phyloP scores from a whole-genome alignment of 2,888 invertebrate genomes.

The Nebria brevicollis region DNA sequence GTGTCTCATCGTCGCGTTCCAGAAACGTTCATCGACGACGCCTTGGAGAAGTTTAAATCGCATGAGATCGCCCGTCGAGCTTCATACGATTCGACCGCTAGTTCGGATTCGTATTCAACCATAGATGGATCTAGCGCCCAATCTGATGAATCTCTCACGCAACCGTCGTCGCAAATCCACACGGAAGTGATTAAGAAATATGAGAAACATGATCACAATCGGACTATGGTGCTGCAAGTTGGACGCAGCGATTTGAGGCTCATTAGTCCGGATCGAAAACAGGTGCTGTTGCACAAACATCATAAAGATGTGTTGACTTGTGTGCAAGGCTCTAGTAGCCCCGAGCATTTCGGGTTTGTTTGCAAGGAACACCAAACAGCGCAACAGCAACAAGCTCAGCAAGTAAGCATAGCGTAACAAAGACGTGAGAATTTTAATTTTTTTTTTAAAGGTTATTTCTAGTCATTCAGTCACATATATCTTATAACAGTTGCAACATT shows the following conservation, averaged over 20 bases:
- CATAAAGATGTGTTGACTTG: constrained; percentile 91
- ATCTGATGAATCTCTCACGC: constrained; percentile 3
- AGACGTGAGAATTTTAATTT: not conserved
- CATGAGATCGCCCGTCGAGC: constrained; percentile 73
- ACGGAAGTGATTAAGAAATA: constrained; percentile 24
- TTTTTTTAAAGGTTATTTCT: not conserved
- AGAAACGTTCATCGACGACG: constrained; percentile 90
- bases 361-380: constrained; percentile 75
- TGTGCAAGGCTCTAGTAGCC: constrained; percentile 81
- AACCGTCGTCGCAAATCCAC: not conserved
- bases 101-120: constrained; percentile 43
- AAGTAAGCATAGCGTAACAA: not conserved
- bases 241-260: constrained; percentile 87
- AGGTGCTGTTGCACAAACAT: constrained; percentile 85
- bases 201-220: constrained; percentile 75
- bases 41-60: constrained; percentile 82
- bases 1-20: constrained; percentile 89
- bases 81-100: constrained; percentile 53
- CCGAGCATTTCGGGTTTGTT: constrained; percentile 94
- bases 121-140: not conserved
- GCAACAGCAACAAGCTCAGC: constrained; percentile 15
- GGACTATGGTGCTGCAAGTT: constrained; percentile 93
- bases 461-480: not conserved
- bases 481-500: too few relatives aligned
- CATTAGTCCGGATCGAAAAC: constrained; percentile 93